Percentiles rank a stretch among this genome's conserved stretches.
phyloP scores from a whole-genome alignment of 1,140 invertebrate genomes.

The Atta cephalotes region DNA sequence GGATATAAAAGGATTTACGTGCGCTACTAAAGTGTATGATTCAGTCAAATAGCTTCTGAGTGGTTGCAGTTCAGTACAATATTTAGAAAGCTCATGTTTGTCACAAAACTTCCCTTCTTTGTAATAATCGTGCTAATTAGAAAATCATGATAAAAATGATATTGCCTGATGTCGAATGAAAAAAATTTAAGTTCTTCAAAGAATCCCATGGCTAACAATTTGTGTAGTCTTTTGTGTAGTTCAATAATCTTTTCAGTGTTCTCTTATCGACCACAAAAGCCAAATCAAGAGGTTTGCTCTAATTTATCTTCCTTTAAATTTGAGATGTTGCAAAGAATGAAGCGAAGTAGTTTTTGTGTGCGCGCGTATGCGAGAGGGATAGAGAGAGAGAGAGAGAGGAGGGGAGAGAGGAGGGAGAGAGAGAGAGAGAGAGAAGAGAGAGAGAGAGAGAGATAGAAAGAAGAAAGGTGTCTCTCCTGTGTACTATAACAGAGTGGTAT shows the following conservation, averaged over 20 bases:
- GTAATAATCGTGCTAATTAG: neutral
- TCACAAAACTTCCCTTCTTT: neutral
- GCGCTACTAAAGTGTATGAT: neutral
- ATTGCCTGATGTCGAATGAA: conserved; percentile 4
- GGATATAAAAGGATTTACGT: neutral
- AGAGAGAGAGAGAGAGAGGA: neutral
- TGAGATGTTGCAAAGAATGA: conserved; percentile 24
- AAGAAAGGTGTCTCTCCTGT: neutral
- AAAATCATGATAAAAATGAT: conserved; percentile 10
- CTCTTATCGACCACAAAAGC: conserved; percentile 9
- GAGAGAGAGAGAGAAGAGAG: neutral
- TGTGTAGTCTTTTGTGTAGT: conserved; percentile 29
- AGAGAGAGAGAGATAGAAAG: neutral
- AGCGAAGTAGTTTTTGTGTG: neutral
- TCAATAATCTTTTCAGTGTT: conserved; percentile 32
- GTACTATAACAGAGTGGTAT: neutral
- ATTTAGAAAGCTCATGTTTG: neutral
- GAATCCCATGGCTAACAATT: neutral
- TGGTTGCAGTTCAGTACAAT: neutral
- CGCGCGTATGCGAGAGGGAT: too few species aligned
- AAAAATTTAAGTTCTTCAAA: neutral
- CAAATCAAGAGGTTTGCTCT: conserved; percentile 38
- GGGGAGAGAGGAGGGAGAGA: too few species aligned
- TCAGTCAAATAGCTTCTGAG: neutral
- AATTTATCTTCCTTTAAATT: conserved; percentile 32